Evolutionary conservation across 2,113 vertebrate genomes (phyloP).

Genomic region (Charina bottae): DNA sequence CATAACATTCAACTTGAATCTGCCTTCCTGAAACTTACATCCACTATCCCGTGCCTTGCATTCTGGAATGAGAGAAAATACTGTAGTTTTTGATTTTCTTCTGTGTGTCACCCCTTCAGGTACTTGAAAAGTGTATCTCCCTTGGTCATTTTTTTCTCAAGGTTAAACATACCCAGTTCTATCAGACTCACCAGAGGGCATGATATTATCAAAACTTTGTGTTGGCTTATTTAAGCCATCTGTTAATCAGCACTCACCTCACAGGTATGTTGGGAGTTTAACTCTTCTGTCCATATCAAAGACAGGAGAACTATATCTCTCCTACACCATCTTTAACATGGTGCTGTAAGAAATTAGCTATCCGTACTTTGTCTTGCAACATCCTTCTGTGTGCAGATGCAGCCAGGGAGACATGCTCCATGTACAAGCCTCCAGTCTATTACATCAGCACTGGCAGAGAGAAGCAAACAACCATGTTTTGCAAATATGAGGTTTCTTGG

Average conservation of each 20-base stretch:
- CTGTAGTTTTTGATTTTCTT: too few relatives aligned
- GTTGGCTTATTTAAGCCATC: not conserved
- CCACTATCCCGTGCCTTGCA: too few relatives aligned
- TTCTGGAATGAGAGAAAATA: too few relatives aligned
- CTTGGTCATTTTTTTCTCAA: not conserved
- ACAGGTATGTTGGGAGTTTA: conserved; percentile 29
- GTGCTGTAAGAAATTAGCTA: conserved; percentile 48
- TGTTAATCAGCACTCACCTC: not conserved
- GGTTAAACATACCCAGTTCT: not conserved
- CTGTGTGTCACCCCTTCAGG: too few relatives aligned
- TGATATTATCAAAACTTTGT: conserved; percentile 12
- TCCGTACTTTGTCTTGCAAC: conserved; percentile 27
- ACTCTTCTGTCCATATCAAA: conserved; percentile 48
- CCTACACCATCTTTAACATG: not conserved
- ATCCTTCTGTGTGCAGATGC: not conserved
- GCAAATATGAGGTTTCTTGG: conserved; percentile 40
- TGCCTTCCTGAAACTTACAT: too few relatives aligned
- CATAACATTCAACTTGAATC: too few relatives aligned
- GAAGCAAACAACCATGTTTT: conserved; percentile 39
- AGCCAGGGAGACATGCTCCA: conserved; percentile 40
- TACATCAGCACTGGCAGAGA: conserved; percentile 29
- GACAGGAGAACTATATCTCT: conserved; percentile 29
- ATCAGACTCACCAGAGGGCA: not conserved
- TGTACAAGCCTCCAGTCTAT: conserved; percentile 1
- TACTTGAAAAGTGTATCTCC: too few relatives aligned